Evolutionary conservation across 2,113 vertebrate species (phyloP), one percentile per base, ranked within the genome.

Genomic region (Aphelocoma coerulescens): DNA sequence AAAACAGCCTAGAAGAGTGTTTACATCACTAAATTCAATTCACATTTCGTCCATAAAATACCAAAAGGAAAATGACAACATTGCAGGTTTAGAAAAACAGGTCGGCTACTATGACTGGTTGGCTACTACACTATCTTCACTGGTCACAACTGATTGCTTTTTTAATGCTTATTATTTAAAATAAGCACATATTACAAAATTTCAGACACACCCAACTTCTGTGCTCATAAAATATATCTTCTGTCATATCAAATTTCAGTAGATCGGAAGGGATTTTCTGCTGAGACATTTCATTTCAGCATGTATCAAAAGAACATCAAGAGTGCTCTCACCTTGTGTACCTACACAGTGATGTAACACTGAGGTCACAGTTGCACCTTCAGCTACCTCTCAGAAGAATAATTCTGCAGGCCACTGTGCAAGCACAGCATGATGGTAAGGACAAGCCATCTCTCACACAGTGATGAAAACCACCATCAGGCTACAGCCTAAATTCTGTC

Each of bases 1-100:
- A 97, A 98, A 97, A 77, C 97, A 95, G 78, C 76, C 96, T 97
- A 96, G 95, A 85, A 93, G 43, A 83, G 59, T 90, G 92, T 92
- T 97, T 96, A 98, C 96, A 95, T 89, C 97, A 97, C 95, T 97
- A 95, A 96, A 92, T 95, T 96, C 94, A 88, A 90, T 94, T 97
- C 96, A 98, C 96, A 97, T 96, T 96, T 96, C 48, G 19, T 95
- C 96, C 95, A 96, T 93, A 96, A 95, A 96, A 97, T 96, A 97
- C 66, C 78, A 23, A 95, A 98, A 96, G 71, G 94, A 97, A 96
- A 89, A 92, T 85, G 33, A 97, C 95, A 97, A 97, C 91, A 90
- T 44, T 96, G 82, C 68, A 85, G 76, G 88, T 93, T 96, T 83
- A 97, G 88, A 94, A 96, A 96, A 97, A 95, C 94, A 96, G 79